Evolutionary conservation across 2,888 invertebrate species (phyloP), one percentile per base, ranked within the genome.

Genomic region (Philaethria dido): DNA sequence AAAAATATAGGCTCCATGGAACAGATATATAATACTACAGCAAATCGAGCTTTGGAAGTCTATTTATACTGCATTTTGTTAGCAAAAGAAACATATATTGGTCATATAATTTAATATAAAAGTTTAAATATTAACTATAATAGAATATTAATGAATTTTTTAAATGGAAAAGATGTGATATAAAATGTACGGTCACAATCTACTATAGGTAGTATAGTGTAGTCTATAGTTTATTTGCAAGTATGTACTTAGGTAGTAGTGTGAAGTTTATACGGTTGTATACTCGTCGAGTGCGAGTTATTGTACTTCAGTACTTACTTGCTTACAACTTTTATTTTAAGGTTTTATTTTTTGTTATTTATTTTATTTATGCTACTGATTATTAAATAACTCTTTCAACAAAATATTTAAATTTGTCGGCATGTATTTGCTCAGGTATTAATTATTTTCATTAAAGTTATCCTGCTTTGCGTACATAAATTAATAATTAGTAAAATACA

Each of bases 341-440:
- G 57, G 57, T 57, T 60, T 13, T 44, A 22, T 33, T 54, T 59
- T 39, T 62, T 62, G 48, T 44, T 25, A 42, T 62, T 62, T 63
- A 25, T 55, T 62, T 29, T 67, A 42, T 36, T 63, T 54, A 33
- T 50, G 36, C 22, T 36, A 47, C 64, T 22, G 55, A 62, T 62
- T 59, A n/a, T 68, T 69, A 42, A 65, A 36, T 66, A 42, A 25
- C 54, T 48, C 60, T 47, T 64, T 67, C 48, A 39, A 29, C 59
- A 39, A 62, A 55, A 66, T 66, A 77, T 79, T 74, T 67, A 80
- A 87, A 84, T 80, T 84, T 80, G 81, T 84, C 88, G 91, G 91
- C 79, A 92, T 92, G 91, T 83, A 83, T 90, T 80, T 86, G 74
- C 70, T 76, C 82, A 92, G 92, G 92, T 90, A 80, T 76, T 29